Evolutionary conservation across 2,888 invertebrate genomes (phyloP), one percentile per base, ranked within the genome.

Genomic region (Zelleria hepariella): DNA sequence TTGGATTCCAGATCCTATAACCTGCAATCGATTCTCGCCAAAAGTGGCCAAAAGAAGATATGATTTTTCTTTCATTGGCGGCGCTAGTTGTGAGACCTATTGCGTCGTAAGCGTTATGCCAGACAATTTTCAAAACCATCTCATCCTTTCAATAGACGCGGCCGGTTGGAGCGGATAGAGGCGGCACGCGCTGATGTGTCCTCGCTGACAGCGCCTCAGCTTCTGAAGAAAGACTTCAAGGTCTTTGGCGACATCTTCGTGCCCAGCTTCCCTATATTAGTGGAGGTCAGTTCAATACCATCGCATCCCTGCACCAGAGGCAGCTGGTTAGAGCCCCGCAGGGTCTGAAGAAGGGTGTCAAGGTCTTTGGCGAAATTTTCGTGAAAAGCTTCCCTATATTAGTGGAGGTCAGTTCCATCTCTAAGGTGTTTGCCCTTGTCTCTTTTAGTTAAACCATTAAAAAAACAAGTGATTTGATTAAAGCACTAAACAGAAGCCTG

Each of bases 171-270:
- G 0, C 72, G 80, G 15, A 77, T 96, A 2, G 83, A 93, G 58
- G 67, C 73, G 0, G 95, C 94, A 0, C 92, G 94, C 59, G 89
- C 90, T 49, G 93, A 96, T 70, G 90, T 95, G 0, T 91, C 91
- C 0, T 63, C 71, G 0, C 78, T 97, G n/a, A 90, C 90, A 0
- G 81, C 92, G 0, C 79, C 86, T 0, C 94, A 96, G 70, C 80
- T 97, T 3, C 77, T 97, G 10, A 88, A 91, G 59, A 95, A 94
- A 74, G 97, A 97, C 72, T 80, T 93, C 57, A 97, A 97, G 86
- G 70, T 93, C 0, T 74, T 93, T 0, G 88, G 87, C 2, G 86
- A 90, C 32, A 74, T 90, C 0, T 70, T 85, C 23, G 79, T 88
- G 10, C 90, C 85, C 0, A 87, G 90, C 69, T 75, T 95, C 18